Percentiles rank a stretch among this genome's conserved stretches.
Evolutionary conservation across 2,888 invertebrate species (phyloP).

Genomic region (Troglohyphantes excavatus): DNA sequence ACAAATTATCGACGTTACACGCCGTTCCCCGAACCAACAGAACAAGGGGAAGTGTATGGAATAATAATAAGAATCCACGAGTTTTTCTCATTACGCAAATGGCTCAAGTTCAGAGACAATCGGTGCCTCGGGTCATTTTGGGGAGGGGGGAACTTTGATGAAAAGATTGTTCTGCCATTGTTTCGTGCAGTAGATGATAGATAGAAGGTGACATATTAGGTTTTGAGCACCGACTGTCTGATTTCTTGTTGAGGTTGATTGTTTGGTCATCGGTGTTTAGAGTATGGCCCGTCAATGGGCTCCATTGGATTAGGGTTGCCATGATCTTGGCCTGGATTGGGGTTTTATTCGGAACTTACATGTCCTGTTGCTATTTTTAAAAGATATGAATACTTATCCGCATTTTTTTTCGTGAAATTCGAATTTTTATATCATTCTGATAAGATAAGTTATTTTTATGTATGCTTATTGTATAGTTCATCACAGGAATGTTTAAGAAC

Average conservation of each 20-base stretch:
- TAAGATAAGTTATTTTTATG: no score
- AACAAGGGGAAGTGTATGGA: not conserved
- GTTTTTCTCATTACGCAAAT: conserved; percentile 69
- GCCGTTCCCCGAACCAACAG: not conserved
- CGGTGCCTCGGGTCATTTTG: conserved; percentile 19
- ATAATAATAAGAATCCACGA: conserved; percentile 60
- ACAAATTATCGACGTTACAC: not conserved
- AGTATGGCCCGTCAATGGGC: not conserved
- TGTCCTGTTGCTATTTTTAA: no score
- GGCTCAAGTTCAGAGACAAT: conserved; percentile 68
- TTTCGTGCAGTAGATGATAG: conserved; percentile 16
- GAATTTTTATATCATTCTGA: no score
- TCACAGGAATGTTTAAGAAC: no score
- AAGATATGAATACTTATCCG: no score
- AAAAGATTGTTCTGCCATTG: conserved; percentile 30
- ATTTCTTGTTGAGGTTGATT: conserved; percentile 1
- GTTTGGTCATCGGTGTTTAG: not conserved
- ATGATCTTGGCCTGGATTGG: not conserved
- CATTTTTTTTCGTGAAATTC: no score
- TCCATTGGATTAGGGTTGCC: not conserved
- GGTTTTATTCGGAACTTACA: not conserved
- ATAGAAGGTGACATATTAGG: conserved; percentile 60
- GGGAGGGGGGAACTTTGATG: not conserved
- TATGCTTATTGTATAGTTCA: no score
- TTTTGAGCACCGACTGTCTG: conserved; percentile 9